Evolutionary conservation across 2,113 vertebrate genomes (phyloP).

Genomic region (Capra hircus): DNA sequence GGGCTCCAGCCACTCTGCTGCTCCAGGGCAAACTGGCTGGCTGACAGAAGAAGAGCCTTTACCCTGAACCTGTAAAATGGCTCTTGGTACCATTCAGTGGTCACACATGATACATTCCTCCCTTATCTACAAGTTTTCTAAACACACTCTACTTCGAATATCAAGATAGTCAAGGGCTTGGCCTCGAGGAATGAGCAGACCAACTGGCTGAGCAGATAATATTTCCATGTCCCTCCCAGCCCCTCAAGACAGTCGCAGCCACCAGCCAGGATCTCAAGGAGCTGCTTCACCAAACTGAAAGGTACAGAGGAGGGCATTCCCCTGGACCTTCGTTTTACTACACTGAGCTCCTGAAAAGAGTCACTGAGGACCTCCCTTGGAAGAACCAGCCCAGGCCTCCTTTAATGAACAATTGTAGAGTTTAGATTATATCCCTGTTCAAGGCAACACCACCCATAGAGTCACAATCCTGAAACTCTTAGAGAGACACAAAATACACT

Average conservation of each 20-base stretch:
- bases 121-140: conserved; percentile 12
- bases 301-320: not conserved
- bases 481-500: not conserved
- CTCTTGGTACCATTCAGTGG: not conserved
- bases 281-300: not conserved
- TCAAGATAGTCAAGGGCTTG: conserved; percentile 2
- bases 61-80: not conserved
- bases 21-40: not conserved
- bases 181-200: not conserved
- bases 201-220: not conserved
- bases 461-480: not conserved
- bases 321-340: not conserved
- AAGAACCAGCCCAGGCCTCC: not conserved
- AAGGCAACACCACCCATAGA: not conserved
- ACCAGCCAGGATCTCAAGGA: not conserved
- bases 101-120: not conserved
- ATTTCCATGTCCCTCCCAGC: not conserved
- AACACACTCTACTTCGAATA: not conserved
- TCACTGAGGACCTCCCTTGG: not conserved
- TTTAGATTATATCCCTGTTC: not conserved
- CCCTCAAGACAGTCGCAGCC: not conserved
- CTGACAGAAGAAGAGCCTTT: not conserved
- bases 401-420: not conserved
- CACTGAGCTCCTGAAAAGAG: not conserved
- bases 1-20: not conserved